phyloP scores from a whole-genome alignment of 2,113 vertebrate species.

The Emydocephalus ijimae region DNA sequence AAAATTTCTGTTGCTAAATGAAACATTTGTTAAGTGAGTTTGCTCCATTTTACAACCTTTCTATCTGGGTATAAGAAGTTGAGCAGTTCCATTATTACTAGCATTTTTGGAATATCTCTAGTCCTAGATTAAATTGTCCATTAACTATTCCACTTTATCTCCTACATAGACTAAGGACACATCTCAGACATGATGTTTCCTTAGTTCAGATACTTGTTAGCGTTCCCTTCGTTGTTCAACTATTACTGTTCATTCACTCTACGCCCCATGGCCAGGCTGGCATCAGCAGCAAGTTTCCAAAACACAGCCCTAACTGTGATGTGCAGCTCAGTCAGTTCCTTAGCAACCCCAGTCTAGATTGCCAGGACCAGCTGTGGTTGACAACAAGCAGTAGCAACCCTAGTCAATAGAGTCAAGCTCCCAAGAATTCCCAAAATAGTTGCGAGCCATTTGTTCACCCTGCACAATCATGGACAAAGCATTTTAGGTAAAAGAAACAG shows the following conservation, averaged over 20 bases:
- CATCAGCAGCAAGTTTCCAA: conserved; percentile 41
- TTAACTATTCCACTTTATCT: neutral
- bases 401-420: neutral
- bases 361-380: conserved; percentile 15
- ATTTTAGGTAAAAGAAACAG: neutral
- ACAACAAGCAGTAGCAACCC: neutral
- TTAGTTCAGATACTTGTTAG: neutral
- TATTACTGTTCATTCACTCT: neutral
- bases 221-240: neutral
- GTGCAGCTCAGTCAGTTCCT: conserved; percentile 2
- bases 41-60: neutral
- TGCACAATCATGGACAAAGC: neutral
- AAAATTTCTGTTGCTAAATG: neutral
- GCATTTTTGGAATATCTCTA: neutral
- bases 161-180: neutral
- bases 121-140: neutral
- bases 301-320: conserved; percentile 47
- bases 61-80: neutral
- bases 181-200: neutral
- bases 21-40: neutral
- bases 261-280: neutral
- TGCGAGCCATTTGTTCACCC: neutral
- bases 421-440: conserved; percentile 4
- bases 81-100: neutral
- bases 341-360: conserved; percentile 17